These are phyloP conservation scores for Mustelus asterias DNA, from an alignment of 2,113 vertebrate species.

Conservation along the genomic window DNA sequence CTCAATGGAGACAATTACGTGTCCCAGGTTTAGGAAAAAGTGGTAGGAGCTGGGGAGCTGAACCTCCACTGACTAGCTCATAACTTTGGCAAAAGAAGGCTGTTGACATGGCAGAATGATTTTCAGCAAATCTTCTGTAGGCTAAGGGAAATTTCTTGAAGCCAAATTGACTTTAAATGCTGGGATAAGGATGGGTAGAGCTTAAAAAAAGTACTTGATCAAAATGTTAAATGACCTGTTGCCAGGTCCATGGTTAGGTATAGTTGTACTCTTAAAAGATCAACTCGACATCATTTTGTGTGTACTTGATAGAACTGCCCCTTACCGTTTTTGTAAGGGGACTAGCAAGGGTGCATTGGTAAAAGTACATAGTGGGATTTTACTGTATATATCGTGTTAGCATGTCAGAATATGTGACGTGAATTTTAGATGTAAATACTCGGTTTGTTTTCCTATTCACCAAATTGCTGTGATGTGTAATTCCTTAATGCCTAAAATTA, in stretches of 20 bases:
- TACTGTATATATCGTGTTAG: conserved; percentile 98
- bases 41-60: background rate
- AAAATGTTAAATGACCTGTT: background rate
- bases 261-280: conserved; percentile 1
- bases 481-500: conserved; percentile 84
- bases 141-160: background rate
- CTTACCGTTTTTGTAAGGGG: conserved; percentile 41
- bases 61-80: background rate
- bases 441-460: conserved; percentile 65
- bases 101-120: background rate
- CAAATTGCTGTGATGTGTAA: conserved; percentile 87
- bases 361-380: conserved; percentile 62
- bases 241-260: conserved; percentile 7
- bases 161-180: background rate
- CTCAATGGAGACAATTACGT: background rate
- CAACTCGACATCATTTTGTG: conserved; percentile 41
- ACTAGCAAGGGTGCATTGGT: background rate
- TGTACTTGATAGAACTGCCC: conserved; percentile 48
- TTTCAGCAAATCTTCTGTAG: background rate
- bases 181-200: background rate
- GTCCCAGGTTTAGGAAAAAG: background rate
- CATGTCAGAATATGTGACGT: conserved; percentile 91
- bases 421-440: conserved; percentile 93
- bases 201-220: background rate
- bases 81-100: background rate